Evolutionary conservation across 64 coral and sea anemone species (phyloP).

Genomic region (Stylophora pistillata): DNA sequence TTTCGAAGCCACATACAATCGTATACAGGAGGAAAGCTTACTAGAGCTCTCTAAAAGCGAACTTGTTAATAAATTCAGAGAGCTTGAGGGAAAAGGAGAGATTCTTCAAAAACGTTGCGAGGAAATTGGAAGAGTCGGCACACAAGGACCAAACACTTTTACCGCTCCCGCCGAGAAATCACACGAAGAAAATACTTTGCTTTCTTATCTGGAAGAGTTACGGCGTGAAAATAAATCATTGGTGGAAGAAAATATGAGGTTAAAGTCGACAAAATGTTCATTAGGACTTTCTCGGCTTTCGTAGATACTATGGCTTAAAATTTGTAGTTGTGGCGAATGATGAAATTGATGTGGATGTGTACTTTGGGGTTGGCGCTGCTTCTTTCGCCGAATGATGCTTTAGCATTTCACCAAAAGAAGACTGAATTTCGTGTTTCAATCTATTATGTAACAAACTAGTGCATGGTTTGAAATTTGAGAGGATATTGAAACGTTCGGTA

Average conservation of each 20-base stretch:
- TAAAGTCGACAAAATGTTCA: conserved; percentile 43
- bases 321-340: background rate
- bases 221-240: conserved; percentile 57
- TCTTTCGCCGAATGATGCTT: background rate
- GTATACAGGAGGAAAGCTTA: conserved; percentile 73
- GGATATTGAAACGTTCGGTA: background rate
- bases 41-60: conserved; percentile 66
- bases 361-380: background rate
- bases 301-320: background rate
- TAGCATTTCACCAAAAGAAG: background rate
- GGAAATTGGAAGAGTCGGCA: conserved; percentile 1
- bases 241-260: conserved; percentile 74
- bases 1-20: conserved; percentile 84
- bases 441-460: background rate
- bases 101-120: conserved; percentile 40
- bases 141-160: background rate
- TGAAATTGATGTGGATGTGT: conserved; percentile 11
- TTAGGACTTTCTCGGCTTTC: conserved; percentile 22
- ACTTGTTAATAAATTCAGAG: conserved; percentile 66
- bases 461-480: background rate
- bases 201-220: conserved; percentile 61
- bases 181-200: conserved; percentile 24
- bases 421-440: background rate
- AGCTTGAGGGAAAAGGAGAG: conserved; percentile 83
- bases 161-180: conserved; percentile 8